A percentile compares a stretch with the other conserved stretches of the same genome.
These are phyloP conservation scores for Mylabris phalerata DNA, from an alignment of 1,140 invertebrate genomes.

Conservation along the genomic window DNA sequence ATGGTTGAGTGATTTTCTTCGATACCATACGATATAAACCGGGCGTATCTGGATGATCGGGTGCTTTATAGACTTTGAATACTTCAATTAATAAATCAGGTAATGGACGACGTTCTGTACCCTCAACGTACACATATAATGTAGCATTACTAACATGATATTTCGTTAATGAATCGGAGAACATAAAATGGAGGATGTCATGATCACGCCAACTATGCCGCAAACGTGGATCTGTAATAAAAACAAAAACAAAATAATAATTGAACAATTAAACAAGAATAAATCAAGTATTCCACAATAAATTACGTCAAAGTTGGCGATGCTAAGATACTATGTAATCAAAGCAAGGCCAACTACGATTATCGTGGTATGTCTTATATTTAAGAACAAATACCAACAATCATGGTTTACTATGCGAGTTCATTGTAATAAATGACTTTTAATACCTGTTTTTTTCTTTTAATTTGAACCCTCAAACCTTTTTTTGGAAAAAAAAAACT, in stretches of 20 bases:
- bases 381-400: too few relatives aligned
- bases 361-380: too few relatives aligned
- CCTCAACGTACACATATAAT: slow-evolving; percentile 45
- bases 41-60: slow-evolving; percentile 27
- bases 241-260: slow-evolving; percentile 6
- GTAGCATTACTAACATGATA: slow-evolving; percentile 45
- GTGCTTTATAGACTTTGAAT: slow-evolving; percentile 33
- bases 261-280: neutral
- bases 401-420: too few relatives aligned
- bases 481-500: too few relatives aligned
- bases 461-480: too few relatives aligned
- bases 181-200: slow-evolving; percentile 46
- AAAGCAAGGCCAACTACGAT: too few relatives aligned
- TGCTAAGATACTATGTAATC: too few relatives aligned
- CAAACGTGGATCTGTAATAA: slow-evolving; percentile 41
- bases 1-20: slow-evolving; percentile 30
- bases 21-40: slow-evolving; percentile 23
- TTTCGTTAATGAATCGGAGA: slow-evolving; percentile 45
- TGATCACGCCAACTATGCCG: slow-evolving; percentile 38
- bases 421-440: too few relatives aligned
- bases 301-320: too few relatives aligned
- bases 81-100: slow-evolving; percentile 31
- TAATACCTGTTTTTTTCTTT: too few relatives aligned
- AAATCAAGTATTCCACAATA: too few relatives aligned
- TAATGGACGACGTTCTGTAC: slow-evolving; percentile 26